A percentile compares a stretch with the other conserved stretches of the same genome.
Evolutionary conservation across 2,113 vertebrate species (phyloP).

Genomic region (Percopsis transmontana): DNA sequence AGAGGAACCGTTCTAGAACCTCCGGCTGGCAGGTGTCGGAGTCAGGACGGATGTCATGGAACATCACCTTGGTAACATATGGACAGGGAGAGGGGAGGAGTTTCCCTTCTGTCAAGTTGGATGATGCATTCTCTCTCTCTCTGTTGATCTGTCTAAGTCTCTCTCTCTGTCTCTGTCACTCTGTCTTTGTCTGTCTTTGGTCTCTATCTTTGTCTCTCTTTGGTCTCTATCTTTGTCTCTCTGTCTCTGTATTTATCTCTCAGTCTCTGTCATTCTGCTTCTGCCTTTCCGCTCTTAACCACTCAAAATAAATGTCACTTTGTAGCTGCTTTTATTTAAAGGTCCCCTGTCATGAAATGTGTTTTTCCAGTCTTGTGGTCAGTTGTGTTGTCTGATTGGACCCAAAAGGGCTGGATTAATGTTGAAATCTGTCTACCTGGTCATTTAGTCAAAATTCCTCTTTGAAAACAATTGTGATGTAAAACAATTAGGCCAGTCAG

Average conservation of each 20-base stretch:
- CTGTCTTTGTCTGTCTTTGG: neutral
- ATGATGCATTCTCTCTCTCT: slow-evolving; percentile 41
- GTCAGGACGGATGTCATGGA: slow-evolving; percentile 74
- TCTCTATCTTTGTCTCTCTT: slow-evolving; percentile 4
- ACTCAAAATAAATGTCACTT: slow-evolving; percentile 13
- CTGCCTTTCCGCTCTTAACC: slow-evolving; percentile 1
- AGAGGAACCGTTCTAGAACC: slow-evolving; percentile 43
- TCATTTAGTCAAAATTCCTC: too few species aligned
- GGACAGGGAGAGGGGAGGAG: slow-evolving; percentile 64
- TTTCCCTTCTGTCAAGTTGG: slow-evolving; percentile 66
- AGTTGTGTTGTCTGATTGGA: too few species aligned
- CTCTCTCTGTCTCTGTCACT: slow-evolving; percentile 1
- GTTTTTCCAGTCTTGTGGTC: too few species aligned
- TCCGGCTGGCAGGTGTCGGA: slow-evolving; percentile 69
- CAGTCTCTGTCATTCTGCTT: neutral
- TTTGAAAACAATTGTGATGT: too few species aligned
- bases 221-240: neutral
- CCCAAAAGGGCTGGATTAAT: too few species aligned
- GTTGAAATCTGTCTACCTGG: too few species aligned
- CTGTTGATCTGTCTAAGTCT: neutral
- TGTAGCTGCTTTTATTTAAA: neutral
- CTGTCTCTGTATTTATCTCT: neutral
- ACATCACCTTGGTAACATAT: slow-evolving; percentile 76
- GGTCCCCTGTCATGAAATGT: too few species aligned
- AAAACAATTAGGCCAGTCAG: too few species aligned